Evolutionary conservation across 2,797 vertebrate species (phyloP).

Genomic region (Poeciliopsis infans): DNA sequence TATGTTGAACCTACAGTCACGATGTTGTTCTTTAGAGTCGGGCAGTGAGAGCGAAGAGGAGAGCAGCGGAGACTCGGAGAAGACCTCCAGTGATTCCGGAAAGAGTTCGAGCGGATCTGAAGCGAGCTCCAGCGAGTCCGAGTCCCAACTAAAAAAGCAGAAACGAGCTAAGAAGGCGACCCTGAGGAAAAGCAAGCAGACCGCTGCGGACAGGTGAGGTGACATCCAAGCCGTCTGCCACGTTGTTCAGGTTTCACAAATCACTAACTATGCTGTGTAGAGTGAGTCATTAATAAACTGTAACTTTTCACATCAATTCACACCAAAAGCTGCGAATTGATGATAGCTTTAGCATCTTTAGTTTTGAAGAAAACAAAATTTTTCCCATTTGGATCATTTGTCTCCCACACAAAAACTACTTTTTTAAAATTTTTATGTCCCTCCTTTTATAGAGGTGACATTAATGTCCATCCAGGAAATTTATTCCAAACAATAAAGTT

Average conservation of each 20-base stretch:
- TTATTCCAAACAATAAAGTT: constrained; percentile 5
- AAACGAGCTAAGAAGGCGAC: constrained; percentile 63
- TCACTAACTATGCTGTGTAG: background rate
- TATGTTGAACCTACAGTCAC: background rate
- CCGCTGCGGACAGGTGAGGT: constrained; percentile 78
- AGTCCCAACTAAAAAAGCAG: constrained; percentile 68
- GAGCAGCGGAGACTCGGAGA: constrained; percentile 78
- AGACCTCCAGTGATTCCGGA: constrained; percentile 81
- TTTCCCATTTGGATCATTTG: background rate
- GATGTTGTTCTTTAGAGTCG: constrained; percentile 62
- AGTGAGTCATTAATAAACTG: background rate
- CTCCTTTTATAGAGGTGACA: background rate
- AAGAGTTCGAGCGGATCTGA: constrained; percentile 82
- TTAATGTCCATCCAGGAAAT: background rate
- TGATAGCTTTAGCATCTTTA: background rate
- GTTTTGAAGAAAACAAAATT: background rate
- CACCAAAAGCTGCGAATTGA: background rate
- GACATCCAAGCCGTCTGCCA: background rate
- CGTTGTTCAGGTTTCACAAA: background rate
- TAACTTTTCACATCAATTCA: background rate
- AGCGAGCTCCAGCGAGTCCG: constrained; percentile 80
- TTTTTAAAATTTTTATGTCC: no score
- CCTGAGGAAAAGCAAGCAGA: constrained; percentile 54
- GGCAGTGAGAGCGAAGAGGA: constrained; percentile 79
- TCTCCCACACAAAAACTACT: background rate